Percentiles rank a stretch among this genome's conserved stretches.
phyloP scores from a whole-genome alignment of 2,113 vertebrate species.

The Pseudorasbora parva region DNA sequence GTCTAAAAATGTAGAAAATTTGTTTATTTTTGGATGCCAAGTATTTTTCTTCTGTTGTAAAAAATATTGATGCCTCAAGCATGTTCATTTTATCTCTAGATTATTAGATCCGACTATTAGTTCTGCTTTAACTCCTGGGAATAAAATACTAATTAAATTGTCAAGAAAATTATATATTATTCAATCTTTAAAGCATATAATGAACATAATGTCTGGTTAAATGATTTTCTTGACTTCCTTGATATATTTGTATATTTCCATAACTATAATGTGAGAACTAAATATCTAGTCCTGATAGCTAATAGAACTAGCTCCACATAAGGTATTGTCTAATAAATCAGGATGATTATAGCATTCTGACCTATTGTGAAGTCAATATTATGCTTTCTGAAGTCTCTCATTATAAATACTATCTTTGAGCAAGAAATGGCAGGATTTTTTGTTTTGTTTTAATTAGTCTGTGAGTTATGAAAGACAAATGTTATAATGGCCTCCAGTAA shows the following conservation, averaged over 20 bases:
- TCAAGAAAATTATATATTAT: not conserved
- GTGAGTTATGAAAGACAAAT: not conserved
- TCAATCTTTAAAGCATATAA: no score
- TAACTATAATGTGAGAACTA: not conserved
- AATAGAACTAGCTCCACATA: not conserved
- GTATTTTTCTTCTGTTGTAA: not conserved
- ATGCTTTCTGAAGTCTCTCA: not conserved
- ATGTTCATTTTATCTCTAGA: not conserved
- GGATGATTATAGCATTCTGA: not conserved
- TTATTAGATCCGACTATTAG: not conserved
- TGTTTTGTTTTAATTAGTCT: no score
- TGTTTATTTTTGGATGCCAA: not conserved
- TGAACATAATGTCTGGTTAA: no score
- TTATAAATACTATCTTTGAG: not conserved
- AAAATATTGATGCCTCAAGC: not conserved
- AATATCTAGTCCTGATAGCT: not conserved
- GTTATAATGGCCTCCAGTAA: not conserved
- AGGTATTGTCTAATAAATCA: not conserved
- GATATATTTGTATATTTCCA: no score
- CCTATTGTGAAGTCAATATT: not conserved
- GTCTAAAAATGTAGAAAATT: slow-evolving; percentile 26
- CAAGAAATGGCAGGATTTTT: not conserved
- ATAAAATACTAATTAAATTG: not conserved
- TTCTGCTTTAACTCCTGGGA: not conserved
- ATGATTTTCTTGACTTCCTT: no score